Conservation (phyloP, 1,140 invertebrate genomes). For the Apolygus lucorum region DNA sequence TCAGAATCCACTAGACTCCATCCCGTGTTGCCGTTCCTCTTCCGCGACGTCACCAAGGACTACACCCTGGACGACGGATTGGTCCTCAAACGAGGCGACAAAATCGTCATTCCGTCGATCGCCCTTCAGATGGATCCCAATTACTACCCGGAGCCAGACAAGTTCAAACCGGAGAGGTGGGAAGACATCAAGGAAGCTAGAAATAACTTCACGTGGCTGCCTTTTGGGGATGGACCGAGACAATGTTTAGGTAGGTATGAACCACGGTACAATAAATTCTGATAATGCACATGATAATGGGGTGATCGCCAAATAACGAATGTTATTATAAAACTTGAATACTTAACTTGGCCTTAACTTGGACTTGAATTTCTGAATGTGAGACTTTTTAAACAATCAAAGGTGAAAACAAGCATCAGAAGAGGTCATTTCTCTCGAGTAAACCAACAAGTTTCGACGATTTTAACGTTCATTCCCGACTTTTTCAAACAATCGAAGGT, state of each 20-base stretch:
- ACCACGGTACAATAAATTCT: no score
- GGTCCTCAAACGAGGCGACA: not conserved
- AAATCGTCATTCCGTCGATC: not conserved
- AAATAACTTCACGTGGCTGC: not conserved
- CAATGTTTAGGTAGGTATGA: not conserved
- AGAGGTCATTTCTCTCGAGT: no score
- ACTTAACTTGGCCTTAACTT: no score
- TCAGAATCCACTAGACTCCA: constrained; percentile 11
- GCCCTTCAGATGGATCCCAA: not conserved
- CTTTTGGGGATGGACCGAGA: not conserved
- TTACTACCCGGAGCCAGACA: not conserved
- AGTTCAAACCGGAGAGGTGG: constrained; percentile 13
- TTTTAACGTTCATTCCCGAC: no score
- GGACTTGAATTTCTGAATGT: no score
- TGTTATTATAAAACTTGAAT: no score
- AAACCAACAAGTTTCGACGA: no score
- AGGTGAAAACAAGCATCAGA: no score
- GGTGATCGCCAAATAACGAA: no score
- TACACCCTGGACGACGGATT: not conserved
- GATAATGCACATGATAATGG: no score
- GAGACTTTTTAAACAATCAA: no score
- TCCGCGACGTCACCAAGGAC: constrained; percentile 9
- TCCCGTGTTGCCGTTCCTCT: constrained; percentile 2
- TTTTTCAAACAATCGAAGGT: no score
- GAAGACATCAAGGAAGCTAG: not conserved